These are phyloP conservation scores for Macrostomum lignano DNA, from an alignment of 1,140 invertebrate genomes.

Conservation along the genomic window DNA sequence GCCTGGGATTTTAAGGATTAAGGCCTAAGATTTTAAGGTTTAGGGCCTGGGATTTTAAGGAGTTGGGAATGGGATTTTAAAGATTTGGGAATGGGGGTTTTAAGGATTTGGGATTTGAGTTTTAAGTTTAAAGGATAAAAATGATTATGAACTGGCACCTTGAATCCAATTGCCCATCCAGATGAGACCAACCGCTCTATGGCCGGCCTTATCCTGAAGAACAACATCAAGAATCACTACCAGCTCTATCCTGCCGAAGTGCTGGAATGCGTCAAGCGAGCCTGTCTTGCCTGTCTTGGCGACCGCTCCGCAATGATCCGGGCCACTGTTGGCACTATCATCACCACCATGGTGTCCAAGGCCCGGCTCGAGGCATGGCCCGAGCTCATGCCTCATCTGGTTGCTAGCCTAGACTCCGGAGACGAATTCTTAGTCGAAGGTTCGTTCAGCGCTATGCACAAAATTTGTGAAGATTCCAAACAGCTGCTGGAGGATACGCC, in stretches of 20 bases:
- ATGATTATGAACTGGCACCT: constrained; percentile 1
- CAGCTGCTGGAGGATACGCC: no score
- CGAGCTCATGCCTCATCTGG: constrained; percentile 63
- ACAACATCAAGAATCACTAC: constrained; percentile 81
- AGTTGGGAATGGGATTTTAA: no score
- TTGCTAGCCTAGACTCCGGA: constrained; percentile 70
- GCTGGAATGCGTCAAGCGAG: constrained; percentile 38
- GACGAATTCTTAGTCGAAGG: no score
- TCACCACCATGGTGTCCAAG: constrained; percentile 66
- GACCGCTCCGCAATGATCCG: constrained; percentile 72
- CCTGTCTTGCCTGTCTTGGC: constrained; percentile 71
- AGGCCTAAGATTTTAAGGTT: no score
- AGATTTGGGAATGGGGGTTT: no score
- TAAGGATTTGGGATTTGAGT: no score
- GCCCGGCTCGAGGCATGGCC: constrained; percentile 73
- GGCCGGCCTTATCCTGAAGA: constrained; percentile 86
- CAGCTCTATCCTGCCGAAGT: constrained; percentile 62
- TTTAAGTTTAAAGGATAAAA: no score
- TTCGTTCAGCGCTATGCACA: no score
- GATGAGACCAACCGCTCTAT: constrained; percentile 83
- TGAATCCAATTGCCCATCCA: no score
- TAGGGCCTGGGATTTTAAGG: no score
- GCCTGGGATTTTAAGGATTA: no score
- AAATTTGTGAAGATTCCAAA: constrained; percentile 80
- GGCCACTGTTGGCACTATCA: constrained; percentile 84